Percentiles rank a stretch among this genome's conserved stretches.
Conservation (phyloP, 1,140 invertebrate genomes). For the Eriosoma lanigerum region DNA sequence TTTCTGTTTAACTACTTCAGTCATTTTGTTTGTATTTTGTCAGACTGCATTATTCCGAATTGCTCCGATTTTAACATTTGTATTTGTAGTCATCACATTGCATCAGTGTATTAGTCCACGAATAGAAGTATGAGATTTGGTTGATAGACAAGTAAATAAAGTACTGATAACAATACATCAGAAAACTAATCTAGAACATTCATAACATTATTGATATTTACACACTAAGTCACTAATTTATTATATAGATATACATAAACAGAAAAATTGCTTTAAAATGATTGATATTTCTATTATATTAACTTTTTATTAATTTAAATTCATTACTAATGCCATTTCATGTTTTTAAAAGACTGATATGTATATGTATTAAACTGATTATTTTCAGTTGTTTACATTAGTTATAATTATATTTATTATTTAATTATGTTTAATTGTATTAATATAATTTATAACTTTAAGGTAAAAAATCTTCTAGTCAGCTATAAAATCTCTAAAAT, state of each 20-base stretch:
- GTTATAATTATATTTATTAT: neutral
- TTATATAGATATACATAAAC: neutral
- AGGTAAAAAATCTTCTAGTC: too few relatives aligned
- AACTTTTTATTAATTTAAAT: neutral
- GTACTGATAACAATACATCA: neutral
- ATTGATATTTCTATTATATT: neutral
- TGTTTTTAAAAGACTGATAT: conserved; percentile 31
- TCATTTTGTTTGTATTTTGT: conserved; percentile 24
- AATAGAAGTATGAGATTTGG: neutral
- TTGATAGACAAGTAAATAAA: neutral
- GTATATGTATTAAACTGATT: neutral
- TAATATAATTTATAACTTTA: neutral
- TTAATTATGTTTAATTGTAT: conserved; percentile 6
- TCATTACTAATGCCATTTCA: neutral
- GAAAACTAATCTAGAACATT: neutral
- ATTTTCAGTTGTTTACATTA: neutral
- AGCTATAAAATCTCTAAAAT: too few relatives aligned
- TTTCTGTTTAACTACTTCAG: neutral
- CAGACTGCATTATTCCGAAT: conserved; percentile 39
- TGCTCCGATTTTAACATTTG: conserved; percentile 29
- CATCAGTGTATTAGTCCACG: conserved; percentile 31
- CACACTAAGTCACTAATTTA: neutral
- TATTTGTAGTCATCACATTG: conserved; percentile 20
- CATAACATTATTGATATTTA: neutral
- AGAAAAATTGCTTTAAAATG: neutral